phyloP scores from a whole-genome alignment of 2,888 invertebrate species.

The Thera obeliscata region DNA sequence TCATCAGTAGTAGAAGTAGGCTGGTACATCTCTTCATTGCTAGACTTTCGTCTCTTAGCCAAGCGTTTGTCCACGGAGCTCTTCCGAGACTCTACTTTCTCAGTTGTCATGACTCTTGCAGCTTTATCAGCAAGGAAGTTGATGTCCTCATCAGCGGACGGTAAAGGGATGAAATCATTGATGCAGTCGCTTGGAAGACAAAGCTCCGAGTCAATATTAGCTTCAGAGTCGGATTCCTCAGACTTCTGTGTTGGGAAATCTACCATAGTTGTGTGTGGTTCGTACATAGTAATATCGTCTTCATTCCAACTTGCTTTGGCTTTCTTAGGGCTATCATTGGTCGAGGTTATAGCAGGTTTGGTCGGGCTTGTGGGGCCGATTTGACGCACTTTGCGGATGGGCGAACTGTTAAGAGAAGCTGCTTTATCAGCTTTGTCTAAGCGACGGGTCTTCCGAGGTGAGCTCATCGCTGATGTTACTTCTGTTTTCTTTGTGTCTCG shows the following conservation, averaged over 20 bases:
- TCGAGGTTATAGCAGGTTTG: conserved; percentile 67
- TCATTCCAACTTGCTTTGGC: conserved; percentile 70
- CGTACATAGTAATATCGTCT: conserved; percentile 80
- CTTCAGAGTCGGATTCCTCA: conserved; percentile 77
- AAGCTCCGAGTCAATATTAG: conserved; percentile 71
- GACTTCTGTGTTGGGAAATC: conserved; percentile 69
- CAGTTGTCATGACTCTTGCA: conserved; percentile 76
- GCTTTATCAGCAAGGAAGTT: conserved; percentile 75
- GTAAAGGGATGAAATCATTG: conserved; percentile 76
- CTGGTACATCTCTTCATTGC: conserved; percentile 79
- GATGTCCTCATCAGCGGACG: conserved; percentile 72
- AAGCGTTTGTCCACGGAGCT: conserved; percentile 64
- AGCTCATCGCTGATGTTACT: conserved; percentile 70
- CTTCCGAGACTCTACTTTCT: conserved; percentile 46
- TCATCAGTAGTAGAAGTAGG: conserved; percentile 79
- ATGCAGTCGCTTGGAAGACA: conserved; percentile 78
- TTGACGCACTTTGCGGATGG: conserved; percentile 78
- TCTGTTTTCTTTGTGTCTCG: conserved; percentile 71
- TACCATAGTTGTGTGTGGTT: conserved; percentile 76
- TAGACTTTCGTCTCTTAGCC: conserved; percentile 70
- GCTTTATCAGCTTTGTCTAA: conserved; percentile 78
- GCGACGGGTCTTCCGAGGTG: conserved; percentile 76
- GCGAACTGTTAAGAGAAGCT: conserved; percentile 76
- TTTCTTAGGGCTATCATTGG: conserved; percentile 73
- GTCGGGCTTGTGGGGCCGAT: conserved; percentile 62